Evolutionary conservation across 2,113 vertebrate species (phyloP), one percentile per base, ranked within the genome.

Genomic region (Ciconia stormi): DNA sequence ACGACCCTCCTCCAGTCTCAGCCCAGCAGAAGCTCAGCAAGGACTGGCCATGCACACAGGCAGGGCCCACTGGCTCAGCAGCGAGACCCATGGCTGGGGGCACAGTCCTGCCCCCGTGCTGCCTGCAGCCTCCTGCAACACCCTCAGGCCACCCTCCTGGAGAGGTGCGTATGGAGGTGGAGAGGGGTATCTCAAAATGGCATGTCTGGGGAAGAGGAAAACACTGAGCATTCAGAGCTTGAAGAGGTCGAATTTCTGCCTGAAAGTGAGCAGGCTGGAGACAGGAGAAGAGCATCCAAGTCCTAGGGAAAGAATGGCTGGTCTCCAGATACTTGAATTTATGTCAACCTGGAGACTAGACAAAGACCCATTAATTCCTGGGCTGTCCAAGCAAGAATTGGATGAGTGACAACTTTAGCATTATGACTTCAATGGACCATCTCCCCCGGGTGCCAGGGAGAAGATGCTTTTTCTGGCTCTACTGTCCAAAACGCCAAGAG

Each of bases 281-380:
- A 67, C 44, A 56, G 55, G 14, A 79, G 67, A 63, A 63, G 32
- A 93, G 66, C 61, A 72, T 80, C 85, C 79, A 47, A 32, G 23
- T 23, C 70, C 61, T 47, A 27, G 73, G 70, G 70, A 92, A 83
- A 79, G 88, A 27, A 93, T 19, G 71, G 74, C 40, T 4, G 0
- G 14, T 3, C 71, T 95, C 89, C 86, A 95, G 71, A 52, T n/a
- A 52, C 58, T 71, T 58, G 74, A 89, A 95, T 93, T 95, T 83
- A 92, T 90, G 91, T 95, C 86, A 90, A 8, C 79, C 88, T 90
- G 93, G 80, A 93, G 79, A 69, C 62, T 6, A 44, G 74, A 90
- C 82, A 88, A 87, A 94, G 80, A 81, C 9, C 76, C 86, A 78
- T 93, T 50, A 95, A 93, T 94, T 83, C 89, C 76, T 58, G 76